Conservation (phyloP, 53 echinoderm and acorn worm species). For the Actinopyga echinites region DNA sequence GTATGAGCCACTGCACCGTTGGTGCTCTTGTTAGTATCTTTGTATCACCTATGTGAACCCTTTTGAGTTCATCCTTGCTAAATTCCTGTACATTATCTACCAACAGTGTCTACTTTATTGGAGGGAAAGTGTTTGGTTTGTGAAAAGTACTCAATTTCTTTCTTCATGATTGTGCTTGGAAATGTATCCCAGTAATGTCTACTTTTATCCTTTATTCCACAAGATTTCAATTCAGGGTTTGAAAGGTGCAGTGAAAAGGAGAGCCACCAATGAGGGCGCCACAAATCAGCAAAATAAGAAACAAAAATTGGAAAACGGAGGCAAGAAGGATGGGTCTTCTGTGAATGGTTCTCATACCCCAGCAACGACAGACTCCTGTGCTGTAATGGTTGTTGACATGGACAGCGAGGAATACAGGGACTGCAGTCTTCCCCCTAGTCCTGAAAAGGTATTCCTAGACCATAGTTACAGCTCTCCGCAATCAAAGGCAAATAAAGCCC, state of each 20-base stretch:
- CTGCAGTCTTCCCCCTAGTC: slow-evolving; percentile 53
- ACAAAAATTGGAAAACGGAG: background rate
- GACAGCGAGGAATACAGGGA: slow-evolving; percentile 19
- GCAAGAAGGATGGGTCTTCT: background rate
- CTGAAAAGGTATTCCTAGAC: slow-evolving; percentile 81
- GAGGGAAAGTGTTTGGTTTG: too few relatives aligned
- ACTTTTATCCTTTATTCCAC: background rate
- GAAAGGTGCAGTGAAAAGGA: slow-evolving; percentile 55
- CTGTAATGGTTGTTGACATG: background rate
- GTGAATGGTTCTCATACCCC: background rate
- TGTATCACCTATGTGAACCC: too few relatives aligned
- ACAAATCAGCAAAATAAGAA: slow-evolving; percentile 30
- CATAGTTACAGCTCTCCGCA: slow-evolving; percentile 90
- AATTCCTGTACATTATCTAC: too few relatives aligned
- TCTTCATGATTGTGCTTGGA: too few relatives aligned
- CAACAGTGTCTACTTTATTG: too few relatives aligned
- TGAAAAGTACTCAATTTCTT: too few relatives aligned
- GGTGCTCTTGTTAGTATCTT: too few relatives aligned
- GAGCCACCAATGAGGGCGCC: background rate
- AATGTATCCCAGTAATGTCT: too few relatives aligned
- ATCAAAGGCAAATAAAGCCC: slow-evolving; percentile 28
- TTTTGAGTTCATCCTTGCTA: too few relatives aligned
- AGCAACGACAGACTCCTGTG: background rate
- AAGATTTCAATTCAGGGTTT: slow-evolving; percentile 61
- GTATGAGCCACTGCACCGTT: too few relatives aligned